Evolutionary conservation across 2,797 vertebrate genomes (phyloP), one percentile per base, ranked within the genome.

Genomic region (Phataginus tricuspis): DNA sequence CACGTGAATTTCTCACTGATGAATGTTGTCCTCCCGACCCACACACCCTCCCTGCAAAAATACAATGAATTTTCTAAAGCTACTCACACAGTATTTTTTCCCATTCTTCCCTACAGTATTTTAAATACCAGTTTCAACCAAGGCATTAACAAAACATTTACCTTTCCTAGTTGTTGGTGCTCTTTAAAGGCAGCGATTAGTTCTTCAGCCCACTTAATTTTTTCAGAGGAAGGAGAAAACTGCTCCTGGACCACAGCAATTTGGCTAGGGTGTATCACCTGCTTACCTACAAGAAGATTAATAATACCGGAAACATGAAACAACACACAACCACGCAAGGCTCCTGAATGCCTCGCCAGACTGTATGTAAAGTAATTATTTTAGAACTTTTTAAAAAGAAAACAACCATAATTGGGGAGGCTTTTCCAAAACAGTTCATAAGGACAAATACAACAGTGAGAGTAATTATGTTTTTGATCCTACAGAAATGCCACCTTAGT

Each of bases 221-320:
- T 99, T 98, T 99, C 99, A 86, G 98, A 98, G 98, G 99, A 99
- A 0, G 99, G 99, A 96, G 99, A 99, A 98, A 99, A 99, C 98
- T 99, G 99, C 96, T 99, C 99, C 98, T 99, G 99, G 96, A 99
- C 99, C 97, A 99, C 98, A 82, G 99, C 98, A 96, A 99, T 98
- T 98, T 99, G 99, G 98, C 99, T 99, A 29, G 99, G 99, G 98
- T 99, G 99, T 98, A 99, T 99, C 98, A 99, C 99, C 99, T 99
- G 99, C 98, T 99, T 99, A 98, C 99, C 99, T 99, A 97, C 84
- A 97, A 97, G 97, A 98, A 98, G 95, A 98, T 95, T 96, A 98
- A 98, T 95, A 97, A 98, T 97, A 98, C 72, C 87, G 91, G 97
- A 98, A 98, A 97, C 97, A 98, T 86, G 82, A 96, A 98, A 98